Percentiles rank a stretch among this genome's conserved stretches.
Evolutionary conservation across 2,888 invertebrate genomes (phyloP).

Genomic region (Leptinotarsa haldemani): DNA sequence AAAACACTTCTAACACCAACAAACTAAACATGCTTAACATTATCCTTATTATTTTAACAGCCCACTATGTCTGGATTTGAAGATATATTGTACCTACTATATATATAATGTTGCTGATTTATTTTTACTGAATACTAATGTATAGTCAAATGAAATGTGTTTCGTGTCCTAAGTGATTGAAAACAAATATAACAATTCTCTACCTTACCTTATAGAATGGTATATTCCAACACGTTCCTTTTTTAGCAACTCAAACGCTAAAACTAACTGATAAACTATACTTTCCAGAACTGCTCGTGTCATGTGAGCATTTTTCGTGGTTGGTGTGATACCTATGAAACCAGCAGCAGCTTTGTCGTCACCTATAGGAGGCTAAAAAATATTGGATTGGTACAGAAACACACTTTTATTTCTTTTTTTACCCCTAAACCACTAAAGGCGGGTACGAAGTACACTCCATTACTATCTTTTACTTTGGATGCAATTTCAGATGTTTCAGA

Average conservation of each 20-base stretch:
- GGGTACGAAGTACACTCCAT: conserved; percentile 88
- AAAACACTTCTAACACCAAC: too few relatives aligned
- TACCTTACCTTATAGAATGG: conserved; percentile 71
- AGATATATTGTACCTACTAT: too few relatives aligned
- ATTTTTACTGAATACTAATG: too few relatives aligned
- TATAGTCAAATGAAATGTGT: too few relatives aligned
- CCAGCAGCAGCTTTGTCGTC: conserved; percentile 87
- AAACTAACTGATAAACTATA: conserved; percentile 83
- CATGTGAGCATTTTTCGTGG: conserved; percentile 81
- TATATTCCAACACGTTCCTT: conserved; percentile 74
- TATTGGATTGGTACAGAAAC: background rate
- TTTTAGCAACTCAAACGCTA: conserved; percentile 80
- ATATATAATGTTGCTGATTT: too few relatives aligned
- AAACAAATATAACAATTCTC: background rate
- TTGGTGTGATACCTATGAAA: conserved; percentile 81
- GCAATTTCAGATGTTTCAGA: conserved; percentile 77
- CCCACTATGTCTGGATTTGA: too few relatives aligned
- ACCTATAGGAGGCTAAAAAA: conserved; percentile 84
- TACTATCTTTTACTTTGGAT: conserved; percentile 74
- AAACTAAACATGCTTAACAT: too few relatives aligned
- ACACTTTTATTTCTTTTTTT: conserved; percentile 50
- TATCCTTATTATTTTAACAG: too few relatives aligned
- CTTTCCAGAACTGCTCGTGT: conserved; percentile 88
- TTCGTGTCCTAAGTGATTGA: background rate
- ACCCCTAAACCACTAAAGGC: conserved; percentile 91